Percentiles rank a stretch among this genome's conserved stretches.
Conservation (phyloP, 2,113 vertebrate species). For the Phycodurus eques region DNA sequence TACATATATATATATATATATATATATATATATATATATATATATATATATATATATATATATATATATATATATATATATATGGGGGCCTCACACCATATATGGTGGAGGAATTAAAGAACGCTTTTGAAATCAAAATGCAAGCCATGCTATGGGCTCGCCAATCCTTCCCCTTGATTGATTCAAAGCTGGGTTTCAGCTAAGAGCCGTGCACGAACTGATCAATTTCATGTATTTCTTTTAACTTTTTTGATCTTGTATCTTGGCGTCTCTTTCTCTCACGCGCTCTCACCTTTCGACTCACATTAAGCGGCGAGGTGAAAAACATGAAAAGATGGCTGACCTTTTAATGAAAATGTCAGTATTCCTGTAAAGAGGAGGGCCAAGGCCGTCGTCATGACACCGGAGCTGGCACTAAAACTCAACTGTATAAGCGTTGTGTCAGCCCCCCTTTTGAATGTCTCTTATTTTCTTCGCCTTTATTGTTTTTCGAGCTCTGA, state of each 20-base stretch:
- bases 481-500: neutral
- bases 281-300: conserved; percentile 75
- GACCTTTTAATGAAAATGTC: conserved; percentile 87
- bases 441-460: conserved; percentile 41
- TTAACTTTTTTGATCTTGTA: conserved; percentile 60
- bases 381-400: conserved; percentile 47
- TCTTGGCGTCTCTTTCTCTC: conserved; percentile 49
- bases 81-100: neutral
- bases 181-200: conserved; percentile 48
- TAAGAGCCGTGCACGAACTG: conserved; percentile 46
- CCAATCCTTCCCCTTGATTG: conserved; percentile 23
- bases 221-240: conserved; percentile 60
- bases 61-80: no score
- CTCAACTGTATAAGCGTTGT: conserved; percentile 45
- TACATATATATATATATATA: no score
- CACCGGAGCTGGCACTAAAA: conserved; percentile 55
- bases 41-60: no score
- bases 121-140: conserved; percentile 9
- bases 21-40: no score
- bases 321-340: conserved; percentile 80
- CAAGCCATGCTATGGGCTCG: conserved; percentile 6
- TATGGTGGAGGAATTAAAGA: neutral
- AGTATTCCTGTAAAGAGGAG: conserved; percentile 66
- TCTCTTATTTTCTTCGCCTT: conserved; percentile 34
- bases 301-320: conserved; percentile 83